A percentile compares a stretch with the other conserved stretches of the same genome.
These are phyloP conservation scores for Drosophila barbarae DNA, from an alignment of 2,888 invertebrate genomes.

Conservation along the genomic window DNA sequence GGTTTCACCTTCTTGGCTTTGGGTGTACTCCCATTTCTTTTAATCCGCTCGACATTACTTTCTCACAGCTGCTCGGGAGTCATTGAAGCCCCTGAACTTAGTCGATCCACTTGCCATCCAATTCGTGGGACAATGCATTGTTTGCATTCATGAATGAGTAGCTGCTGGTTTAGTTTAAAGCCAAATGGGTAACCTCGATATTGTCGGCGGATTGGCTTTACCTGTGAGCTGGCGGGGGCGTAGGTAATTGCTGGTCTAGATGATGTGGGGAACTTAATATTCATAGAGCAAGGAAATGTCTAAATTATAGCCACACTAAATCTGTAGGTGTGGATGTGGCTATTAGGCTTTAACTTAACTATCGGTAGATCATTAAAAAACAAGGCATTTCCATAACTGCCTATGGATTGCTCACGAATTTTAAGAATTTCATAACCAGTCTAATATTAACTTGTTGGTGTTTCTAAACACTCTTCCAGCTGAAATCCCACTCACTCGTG, in stretches of 20 bases:
- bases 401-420: background rate
- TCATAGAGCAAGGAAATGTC: conserved; percentile 36
- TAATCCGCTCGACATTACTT: conserved; percentile 38
- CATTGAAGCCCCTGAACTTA: conserved; percentile 28
- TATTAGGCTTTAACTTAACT: conserved; percentile 18
- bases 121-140: conserved; percentile 22
- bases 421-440: conserved; percentile 18
- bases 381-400: conserved; percentile 1
- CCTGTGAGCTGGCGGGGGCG: conserved; percentile 43
- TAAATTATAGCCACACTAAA: conserved; percentile 16
- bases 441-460: conserved; percentile 6
- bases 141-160: conserved; percentile 56
- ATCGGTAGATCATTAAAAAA: conserved; percentile 7
- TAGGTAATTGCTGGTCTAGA: conserved; percentile 28
- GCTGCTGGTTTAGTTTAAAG: conserved; percentile 48
- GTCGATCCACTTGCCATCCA: conserved; percentile 47
- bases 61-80: conserved; percentile 8
- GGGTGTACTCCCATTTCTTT: conserved; percentile 29
- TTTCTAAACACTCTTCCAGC: conserved; percentile 12
- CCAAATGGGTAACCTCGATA: conserved; percentile 35
- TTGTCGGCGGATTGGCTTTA: conserved; percentile 20
- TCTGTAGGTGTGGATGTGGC: conserved; percentile 29
- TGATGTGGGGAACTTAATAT: conserved; percentile 47
- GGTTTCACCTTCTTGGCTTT: conserved; percentile 27
- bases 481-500: conserved; percentile 23